A percentile compares a stretch with the other conserved stretches of the same genome.
These are phyloP conservation scores for Spinibarbus caldwelli DNA, from an alignment of 2,797 vertebrate species.

Conservation along the genomic window DNA sequence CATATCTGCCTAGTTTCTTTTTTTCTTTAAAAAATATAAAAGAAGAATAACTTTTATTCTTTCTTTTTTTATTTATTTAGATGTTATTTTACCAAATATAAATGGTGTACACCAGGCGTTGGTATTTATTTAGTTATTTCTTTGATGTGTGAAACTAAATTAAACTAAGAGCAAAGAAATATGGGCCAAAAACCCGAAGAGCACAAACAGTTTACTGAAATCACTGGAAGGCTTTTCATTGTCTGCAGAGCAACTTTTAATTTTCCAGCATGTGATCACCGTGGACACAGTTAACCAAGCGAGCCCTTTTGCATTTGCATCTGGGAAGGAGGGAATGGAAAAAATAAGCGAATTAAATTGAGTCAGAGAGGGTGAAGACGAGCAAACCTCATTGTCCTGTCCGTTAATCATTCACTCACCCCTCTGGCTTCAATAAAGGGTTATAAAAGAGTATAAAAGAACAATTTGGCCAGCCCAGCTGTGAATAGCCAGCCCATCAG, in stretches of 20 bases:
- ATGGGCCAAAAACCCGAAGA: constrained; percentile 37
- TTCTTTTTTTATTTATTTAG: background rate
- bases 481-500: constrained; percentile 87
- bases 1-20: background rate
- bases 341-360: constrained; percentile 77
- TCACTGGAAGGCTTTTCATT: constrained; percentile 50
- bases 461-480: constrained; percentile 87
- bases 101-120: background rate
- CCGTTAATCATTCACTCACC: constrained; percentile 81
- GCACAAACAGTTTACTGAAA: constrained; percentile 51
- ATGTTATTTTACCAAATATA: constrained; percentile 17
- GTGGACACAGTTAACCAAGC: constrained; percentile 74
- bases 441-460: constrained; percentile 85
- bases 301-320: constrained; percentile 64
- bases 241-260: constrained; percentile 69
- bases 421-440: constrained; percentile 84
- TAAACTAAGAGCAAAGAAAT: constrained; percentile 42
- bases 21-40: background rate
- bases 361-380: constrained; percentile 73
- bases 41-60: background rate
- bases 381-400: constrained; percentile 72
- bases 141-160: constrained; percentile 36
- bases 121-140: constrained; percentile 14
- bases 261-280: constrained; percentile 64
- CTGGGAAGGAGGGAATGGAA: constrained; percentile 55